A percentile compares a stretch with the other conserved stretches of the same genome.
phyloP scores from a whole-genome alignment of 2,113 vertebrate genomes.

The Lepisosteus osseus region DNA sequence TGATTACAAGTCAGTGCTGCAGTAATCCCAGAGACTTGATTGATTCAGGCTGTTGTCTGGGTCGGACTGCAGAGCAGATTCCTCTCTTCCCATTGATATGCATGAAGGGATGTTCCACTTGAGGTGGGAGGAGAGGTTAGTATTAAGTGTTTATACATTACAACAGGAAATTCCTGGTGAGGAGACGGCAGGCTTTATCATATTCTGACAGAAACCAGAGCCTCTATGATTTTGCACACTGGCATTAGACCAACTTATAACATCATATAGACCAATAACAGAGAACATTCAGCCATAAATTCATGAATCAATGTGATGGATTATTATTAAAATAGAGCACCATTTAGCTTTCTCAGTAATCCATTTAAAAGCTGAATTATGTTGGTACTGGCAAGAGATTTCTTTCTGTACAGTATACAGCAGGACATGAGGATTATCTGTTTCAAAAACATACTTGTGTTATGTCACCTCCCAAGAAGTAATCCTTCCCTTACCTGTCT shows the following conservation, averaged over 20 bases:
- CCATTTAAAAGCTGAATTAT: no score
- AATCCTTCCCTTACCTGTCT: no score
- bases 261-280: background rate
- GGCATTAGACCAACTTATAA: background rate
- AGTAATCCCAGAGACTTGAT: conserved; percentile 75
- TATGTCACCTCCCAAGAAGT: no score
- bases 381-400: no score
- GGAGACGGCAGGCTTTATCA: conserved; percentile 56
- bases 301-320: background rate
- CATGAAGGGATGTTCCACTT: conserved; percentile 50
- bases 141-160: conserved; percentile 58
- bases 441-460: no score
- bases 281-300: background rate
- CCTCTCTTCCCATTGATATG: conserved; percentile 69
- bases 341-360: no score
- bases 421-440: no score
- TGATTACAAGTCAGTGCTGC: conserved; percentile 75
- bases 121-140: conserved; percentile 50
- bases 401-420: no score
- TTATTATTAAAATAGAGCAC: no score
- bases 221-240: background rate
- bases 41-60: conserved; percentile 70
- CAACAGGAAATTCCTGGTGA: conserved; percentile 60
- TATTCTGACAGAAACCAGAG: conserved; percentile 44
- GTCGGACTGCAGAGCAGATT: conserved; percentile 63